Conservation (phyloP, 2,888 invertebrate genomes). For the Campoletis raptor region DNA sequence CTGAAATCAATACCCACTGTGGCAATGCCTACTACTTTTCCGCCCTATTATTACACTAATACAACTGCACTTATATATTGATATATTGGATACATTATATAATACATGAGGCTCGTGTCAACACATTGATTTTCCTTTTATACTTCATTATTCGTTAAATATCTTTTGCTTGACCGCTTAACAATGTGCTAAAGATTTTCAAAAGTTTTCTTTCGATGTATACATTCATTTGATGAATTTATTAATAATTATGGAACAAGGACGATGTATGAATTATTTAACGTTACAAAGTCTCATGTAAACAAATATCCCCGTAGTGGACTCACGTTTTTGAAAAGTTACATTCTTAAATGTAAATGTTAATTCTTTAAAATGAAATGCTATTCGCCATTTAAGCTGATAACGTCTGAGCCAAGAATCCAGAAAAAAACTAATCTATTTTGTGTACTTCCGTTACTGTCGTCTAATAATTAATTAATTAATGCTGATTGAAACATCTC, state of each 20-base stretch:
- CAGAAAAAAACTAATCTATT: no score
- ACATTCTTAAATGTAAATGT: no score
- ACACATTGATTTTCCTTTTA: slow-evolving; percentile 1
- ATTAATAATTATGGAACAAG: background rate
- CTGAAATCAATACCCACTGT: slow-evolving; percentile 65
- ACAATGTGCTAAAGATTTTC: background rate
- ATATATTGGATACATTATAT: slow-evolving; percentile 9
- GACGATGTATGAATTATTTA: no score
- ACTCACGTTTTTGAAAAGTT: no score
- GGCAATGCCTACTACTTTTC: slow-evolving; percentile 17
- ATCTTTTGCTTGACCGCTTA: background rate
- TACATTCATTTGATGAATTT: background rate
- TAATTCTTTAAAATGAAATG: no score
- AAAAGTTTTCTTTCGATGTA: background rate
- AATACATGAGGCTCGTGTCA: slow-evolving; percentile 15
- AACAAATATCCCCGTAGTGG: no score
- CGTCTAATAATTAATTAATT: no score
- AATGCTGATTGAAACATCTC: no score
- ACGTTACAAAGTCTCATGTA: no score
- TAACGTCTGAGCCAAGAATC: no score
- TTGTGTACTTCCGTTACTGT: no score
- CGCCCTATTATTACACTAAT: slow-evolving; percentile 21
- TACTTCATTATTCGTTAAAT: background rate
- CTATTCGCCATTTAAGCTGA: no score
- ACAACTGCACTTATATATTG: background rate